Evolutionary conservation across 2,888 invertebrate genomes (phyloP), one percentile per base, ranked within the genome.

Genomic region (Trichopria drosophilae): DNA sequence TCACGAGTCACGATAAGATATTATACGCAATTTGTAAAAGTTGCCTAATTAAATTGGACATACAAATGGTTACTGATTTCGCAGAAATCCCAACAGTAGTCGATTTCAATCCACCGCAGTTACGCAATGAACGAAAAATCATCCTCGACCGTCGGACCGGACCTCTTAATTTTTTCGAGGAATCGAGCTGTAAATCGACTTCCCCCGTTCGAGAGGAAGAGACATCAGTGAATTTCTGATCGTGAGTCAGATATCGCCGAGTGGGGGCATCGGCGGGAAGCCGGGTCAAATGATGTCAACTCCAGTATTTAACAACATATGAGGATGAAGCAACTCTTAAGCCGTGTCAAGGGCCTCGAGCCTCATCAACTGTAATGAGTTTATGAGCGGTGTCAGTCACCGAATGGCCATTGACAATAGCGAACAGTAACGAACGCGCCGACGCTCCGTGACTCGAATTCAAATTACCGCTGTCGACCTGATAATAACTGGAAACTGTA

Each of bases 261-360:
- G 60, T 58, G 53, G 59, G 53, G 60, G 43, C 13, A 53, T 20
- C 41, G 28, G 59, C 64, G 69, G 72, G 64, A 69, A 68, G 71
- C 65, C 69, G 65, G 71, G 72, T 72, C 65, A 72, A 72, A 69
- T 60, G 69, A 68, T 72, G 72, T 72, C 69, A 72, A 72, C 65
- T 72, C 64, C 58, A 59, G 66, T 69, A 72, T 72, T 72, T 71
- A 72, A 68, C 67, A 66, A 70, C 69, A 68, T 60, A 53, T 63
- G 59, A 53, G 61, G 57, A 53, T 57, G 57, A 54, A 57, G 43
- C 51, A 54, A 57, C 59, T 60, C 54, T 62, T 52, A 60, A 61
- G 53, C 59, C 58, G 58, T 64, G 67, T 67, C 67, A 64, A 65
- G 68, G 65, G 68, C 65, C 64, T 64, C 63, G 59, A 47, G 53